Evolutionary conservation across 2,888 invertebrate genomes (phyloP).

Genomic region (Apamea sordens): DNA sequence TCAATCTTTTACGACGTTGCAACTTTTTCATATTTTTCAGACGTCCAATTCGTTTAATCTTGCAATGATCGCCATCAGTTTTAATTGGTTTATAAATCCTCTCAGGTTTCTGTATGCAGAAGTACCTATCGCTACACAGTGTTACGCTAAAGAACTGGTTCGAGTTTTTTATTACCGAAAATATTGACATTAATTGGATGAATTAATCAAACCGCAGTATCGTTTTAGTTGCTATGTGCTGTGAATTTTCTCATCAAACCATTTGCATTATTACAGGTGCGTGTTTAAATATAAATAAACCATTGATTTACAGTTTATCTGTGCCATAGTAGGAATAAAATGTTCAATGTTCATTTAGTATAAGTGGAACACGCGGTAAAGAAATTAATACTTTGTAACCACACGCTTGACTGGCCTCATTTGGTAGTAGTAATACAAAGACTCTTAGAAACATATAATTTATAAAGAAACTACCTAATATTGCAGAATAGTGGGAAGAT

Average conservation of each 20-base stretch:
- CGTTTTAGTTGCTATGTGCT: slow-evolving; percentile 32
- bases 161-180: slow-evolving; percentile 46
- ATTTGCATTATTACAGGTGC: slow-evolving; percentile 22
- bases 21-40: neutral
- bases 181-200: slow-evolving; percentile 52
- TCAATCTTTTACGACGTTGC: slow-evolving; percentile 9
- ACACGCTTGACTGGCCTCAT: slow-evolving; percentile 52
- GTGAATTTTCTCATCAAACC: slow-evolving; percentile 34
- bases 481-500: slow-evolving; percentile 6
- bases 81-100: slow-evolving; percentile 25
- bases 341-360: slow-evolving; percentile 36
- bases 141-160: slow-evolving; percentile 44
- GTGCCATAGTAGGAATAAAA: slow-evolving; percentile 8
- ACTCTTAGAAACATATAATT: slow-evolving; percentile 27
- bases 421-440: slow-evolving; percentile 32
- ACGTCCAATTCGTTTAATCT: slow-evolving; percentile 9
- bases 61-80: slow-evolving; percentile 22
- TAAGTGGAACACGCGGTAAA: slow-evolving; percentile 38
- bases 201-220: slow-evolving; percentile 33
- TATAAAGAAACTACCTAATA: slow-evolving; percentile 17
- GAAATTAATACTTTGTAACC: slow-evolving; percentile 57
- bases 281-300: slow-evolving; percentile 26
- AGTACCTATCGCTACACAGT: slow-evolving; percentile 22
- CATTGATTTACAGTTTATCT: slow-evolving; percentile 9
- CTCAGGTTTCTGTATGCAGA: slow-evolving; percentile 17